Evolutionary conservation across 2,888 invertebrate genomes (phyloP).

Genomic region (Pristionchus maxplancki): DNA sequence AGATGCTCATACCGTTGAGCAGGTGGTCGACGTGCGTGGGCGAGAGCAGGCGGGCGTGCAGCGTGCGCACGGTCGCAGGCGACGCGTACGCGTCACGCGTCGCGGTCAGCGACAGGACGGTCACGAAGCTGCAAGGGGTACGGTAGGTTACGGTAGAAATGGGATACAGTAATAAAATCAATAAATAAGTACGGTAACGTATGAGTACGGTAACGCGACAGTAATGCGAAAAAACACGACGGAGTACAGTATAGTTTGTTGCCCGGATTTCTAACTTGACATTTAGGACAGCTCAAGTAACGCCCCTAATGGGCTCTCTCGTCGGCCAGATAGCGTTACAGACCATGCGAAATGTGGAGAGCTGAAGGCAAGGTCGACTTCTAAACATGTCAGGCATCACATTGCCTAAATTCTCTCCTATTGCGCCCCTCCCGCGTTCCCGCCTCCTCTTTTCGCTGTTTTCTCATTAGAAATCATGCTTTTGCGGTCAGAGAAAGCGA

Average conservation of each 20-base stretch:
- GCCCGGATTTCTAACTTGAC: background rate
- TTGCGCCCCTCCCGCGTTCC: too few relatives aligned
- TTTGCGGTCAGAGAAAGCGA: background rate
- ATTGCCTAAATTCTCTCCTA: too few relatives aligned
- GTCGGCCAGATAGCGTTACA: background rate
- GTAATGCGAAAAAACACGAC: background rate
- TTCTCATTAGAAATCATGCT: too few relatives aligned
- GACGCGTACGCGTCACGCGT: background rate
- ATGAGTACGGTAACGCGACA: background rate
- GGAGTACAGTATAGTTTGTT: background rate
- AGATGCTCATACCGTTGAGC: conserved; percentile 43
- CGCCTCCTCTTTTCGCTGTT: too few relatives aligned
- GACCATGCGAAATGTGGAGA: too few relatives aligned
- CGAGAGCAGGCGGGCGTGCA: conserved; percentile 16
- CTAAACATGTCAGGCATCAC: too few relatives aligned
- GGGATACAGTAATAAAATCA: background rate
- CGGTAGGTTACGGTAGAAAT: background rate
- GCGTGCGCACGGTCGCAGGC: background rate
- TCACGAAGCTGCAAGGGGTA: background rate
- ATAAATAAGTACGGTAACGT: background rate
- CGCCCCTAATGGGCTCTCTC: background rate
- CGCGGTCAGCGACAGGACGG: background rate
- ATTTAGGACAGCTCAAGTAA: background rate
- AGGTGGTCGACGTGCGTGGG: conserved; percentile 38
- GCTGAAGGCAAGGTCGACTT: too few relatives aligned